Evolutionary conservation across 2,888 invertebrate species (phyloP), one percentile per base, ranked within the genome.

Genomic region (Drosophila eohydei): DNA sequence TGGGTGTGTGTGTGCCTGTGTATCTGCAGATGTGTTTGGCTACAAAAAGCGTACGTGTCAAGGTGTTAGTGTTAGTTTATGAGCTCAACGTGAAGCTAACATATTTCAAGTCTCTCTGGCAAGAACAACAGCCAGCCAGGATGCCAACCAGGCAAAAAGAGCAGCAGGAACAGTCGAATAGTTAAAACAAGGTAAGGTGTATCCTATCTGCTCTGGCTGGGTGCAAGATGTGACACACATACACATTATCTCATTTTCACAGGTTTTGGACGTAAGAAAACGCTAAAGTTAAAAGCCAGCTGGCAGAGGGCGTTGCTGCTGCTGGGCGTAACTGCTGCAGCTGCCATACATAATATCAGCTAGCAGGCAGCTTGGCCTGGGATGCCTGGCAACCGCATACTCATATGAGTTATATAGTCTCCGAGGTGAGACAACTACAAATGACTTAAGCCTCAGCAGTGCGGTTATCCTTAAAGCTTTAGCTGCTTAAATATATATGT

Each of bases 21-120:
- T 9, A 2, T 34, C 2, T 34, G 34, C 2, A 4, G 11, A 11
- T 38, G 66, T 58, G 73, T 59, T 65, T 71, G 75, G 71, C 71
- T 78, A 73, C 81, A 89, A 85, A 89, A 88, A 89, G 76, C 68
- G 89, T 79, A 89, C 88, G 85, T 88, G 88, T 84, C 90, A 89
- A 85, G 85, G 88, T 89, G 89, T 85, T 90, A 81, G 89, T 90
- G 90, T 89, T 90, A 89, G 90, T 88, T 88, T 88, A 88, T 88
- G 90, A 90, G 89, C 88, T 89, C 83, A 88, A 82, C 88, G 86
- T 85, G 81, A 88, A 89, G 86, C 89, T 69, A 88, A 88, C 89
- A 89, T 90, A 88, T 90, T 88, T 90, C 90, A 86, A 89, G 87
- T 75, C 76, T 83, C 44, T 30, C 72, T 55, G 65, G 80, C 73